Evolutionary conservation across 2,888 invertebrate genomes (phyloP).

Genomic region (Lobophora halterata): DNA sequence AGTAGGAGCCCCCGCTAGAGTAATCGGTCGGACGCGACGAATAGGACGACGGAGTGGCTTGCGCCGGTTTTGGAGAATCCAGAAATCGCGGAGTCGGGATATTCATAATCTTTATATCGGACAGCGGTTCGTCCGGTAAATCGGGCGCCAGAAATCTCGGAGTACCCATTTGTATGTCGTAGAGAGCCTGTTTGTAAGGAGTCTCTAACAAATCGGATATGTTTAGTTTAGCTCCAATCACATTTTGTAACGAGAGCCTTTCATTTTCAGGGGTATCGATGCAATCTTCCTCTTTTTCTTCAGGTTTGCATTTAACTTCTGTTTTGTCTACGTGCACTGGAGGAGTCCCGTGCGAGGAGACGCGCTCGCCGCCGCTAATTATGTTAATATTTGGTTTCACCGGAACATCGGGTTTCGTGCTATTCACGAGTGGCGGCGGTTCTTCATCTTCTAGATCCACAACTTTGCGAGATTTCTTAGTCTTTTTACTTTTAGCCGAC

Average conservation of each 20-base stretch:
- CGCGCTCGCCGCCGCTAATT: constrained; percentile 35
- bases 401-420: constrained; percentile 21
- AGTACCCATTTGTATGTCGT: constrained; percentile 77
- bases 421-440: constrained; percentile 3
- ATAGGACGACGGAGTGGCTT: constrained; percentile 68
- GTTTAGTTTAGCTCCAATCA: constrained; percentile 66
- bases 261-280: constrained; percentile 69
- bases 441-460: constrained; percentile 37
- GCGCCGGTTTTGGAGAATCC: constrained; percentile 57
- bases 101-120: constrained; percentile 80
- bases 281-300: constrained; percentile 39
- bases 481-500: constrained; percentile 34
- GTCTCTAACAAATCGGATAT: constrained; percentile 79
- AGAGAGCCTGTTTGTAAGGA: constrained; percentile 77
- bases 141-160: constrained; percentile 76
- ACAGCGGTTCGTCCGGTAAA: constrained; percentile 64
- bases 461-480: constrained; percentile 36
- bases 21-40: constrained; percentile 79
- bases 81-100: constrained; percentile 81
- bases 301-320: constrained; percentile 43
- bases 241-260: constrained; percentile 62
- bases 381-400: constrained; percentile 61
- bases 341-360: constrained; percentile 14
- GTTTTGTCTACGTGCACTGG: constrained; percentile 22
- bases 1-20: constrained; percentile 83